Base-by-base conservation (phyloP, 2,113 vertebrate genomes). In the Tyrannus savana region DNA sequence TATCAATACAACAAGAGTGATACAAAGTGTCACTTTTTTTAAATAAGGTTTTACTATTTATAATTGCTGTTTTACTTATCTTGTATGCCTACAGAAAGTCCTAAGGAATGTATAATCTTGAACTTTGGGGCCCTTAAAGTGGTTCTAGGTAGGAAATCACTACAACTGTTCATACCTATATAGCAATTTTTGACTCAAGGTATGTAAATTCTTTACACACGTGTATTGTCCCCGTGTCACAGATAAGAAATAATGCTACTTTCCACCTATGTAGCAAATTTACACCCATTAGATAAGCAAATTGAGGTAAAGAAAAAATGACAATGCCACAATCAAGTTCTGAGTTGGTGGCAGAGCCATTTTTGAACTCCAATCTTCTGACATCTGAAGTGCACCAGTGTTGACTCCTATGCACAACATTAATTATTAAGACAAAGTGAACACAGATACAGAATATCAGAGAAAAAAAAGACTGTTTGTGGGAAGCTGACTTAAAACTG, bases 21-120 rank as follows among this genome's bases (percentile, higher is more conserved):
- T 42, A 9, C 6, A 66, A 35, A 77, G 3, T 12, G 2, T 42
- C 4, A 50, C 10, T 3, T 5, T 27, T 15, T 3, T 5, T 21
- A 25, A 5, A 71, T 10, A 21, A 8, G 6, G 9, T 2, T 21
- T 22, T 50, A 17, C 2, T 33, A 5, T 64, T 68, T 87, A 25
- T 46, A 50, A 44, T 37, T 49, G 16, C 4, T 60, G 3, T 0
- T 55, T 77, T 30, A 27, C 10, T 59, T 64, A 59, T 2, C 4
- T 6, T 64, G 3, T 42, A 28, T 69, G 18, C 9, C 18, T 52
- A 19, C 16, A 77, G 50, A 62, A 84, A 39, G 3, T 28, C 37
- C 75, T 85, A 81, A 49, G 7, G 10, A 66, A 24, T 19, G 28
- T 37, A n/a, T 59, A 23, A 7, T 31, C 35, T 58, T 63, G 31